Percentiles rank a stretch among this genome's conserved stretches.
These are phyloP conservation scores for Halocynthia aurantium DNA, from an alignment of 23 tunicate genomes.

Conservation along the genomic window DNA sequence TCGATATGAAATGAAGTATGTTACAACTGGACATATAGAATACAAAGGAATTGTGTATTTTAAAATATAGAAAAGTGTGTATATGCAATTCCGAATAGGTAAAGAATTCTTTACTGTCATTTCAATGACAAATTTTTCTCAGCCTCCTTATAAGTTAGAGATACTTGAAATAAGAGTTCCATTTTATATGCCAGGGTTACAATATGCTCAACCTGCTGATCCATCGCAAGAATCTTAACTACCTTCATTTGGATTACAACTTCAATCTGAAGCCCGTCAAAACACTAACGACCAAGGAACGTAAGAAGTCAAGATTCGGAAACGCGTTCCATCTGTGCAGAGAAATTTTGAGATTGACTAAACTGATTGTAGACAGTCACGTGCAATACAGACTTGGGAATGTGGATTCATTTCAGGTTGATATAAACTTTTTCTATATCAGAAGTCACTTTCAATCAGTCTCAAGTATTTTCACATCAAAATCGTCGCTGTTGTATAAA, in stretches of 20 bases:
- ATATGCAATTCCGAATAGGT: neutral
- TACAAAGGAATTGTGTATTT: no score
- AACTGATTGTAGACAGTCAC: conserved; percentile 90
- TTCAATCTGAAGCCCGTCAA: conserved; percentile 99
- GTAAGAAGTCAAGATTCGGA: conserved; percentile 97
- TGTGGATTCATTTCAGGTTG: conserved; percentile 90
- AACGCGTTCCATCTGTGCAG: conserved; percentile 98
- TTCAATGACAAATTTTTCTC: neutral
- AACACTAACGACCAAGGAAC: conserved; percentile 93
- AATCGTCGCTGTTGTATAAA: no score
- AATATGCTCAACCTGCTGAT: conserved; percentile 95
- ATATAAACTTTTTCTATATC: neutral
- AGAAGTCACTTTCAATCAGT: no score
- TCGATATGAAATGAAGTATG: neutral
- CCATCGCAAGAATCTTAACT: conserved; percentile 97
- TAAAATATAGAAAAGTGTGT: neutral
- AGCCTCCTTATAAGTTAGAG: neutral
- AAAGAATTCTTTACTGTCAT: neutral
- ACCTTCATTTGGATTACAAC: conserved; percentile 97
- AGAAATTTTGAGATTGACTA: conserved; percentile 79
- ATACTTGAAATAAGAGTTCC: neutral
- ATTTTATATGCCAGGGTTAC: conserved; percentile 75
- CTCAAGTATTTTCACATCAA: no score
- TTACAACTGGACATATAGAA: neutral
- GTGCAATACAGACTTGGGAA: conserved; percentile 98